These are phyloP conservation scores for Drosophila navojoa DNA, from an alignment of 1,140 invertebrate species.

Conservation along the genomic window DNA sequence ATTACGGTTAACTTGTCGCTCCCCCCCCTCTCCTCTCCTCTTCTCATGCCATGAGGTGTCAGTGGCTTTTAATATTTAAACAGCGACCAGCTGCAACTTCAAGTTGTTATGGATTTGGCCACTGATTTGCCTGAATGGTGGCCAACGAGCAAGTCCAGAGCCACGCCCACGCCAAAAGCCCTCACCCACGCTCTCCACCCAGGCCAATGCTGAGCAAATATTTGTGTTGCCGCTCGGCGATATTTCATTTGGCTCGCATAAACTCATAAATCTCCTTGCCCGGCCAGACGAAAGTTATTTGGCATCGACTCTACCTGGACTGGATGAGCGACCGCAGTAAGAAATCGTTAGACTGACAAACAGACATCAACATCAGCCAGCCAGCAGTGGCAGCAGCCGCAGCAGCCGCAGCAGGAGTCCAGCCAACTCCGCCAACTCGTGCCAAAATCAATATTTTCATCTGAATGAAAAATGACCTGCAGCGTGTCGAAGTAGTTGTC, in stretches of 20 bases:
- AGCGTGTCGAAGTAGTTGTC: conserved; percentile 45
- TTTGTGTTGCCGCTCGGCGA: conserved; percentile 66
- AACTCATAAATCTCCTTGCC: conserved; percentile 68
- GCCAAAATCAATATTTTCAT: conserved; percentile 79
- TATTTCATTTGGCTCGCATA: conserved; percentile 71
- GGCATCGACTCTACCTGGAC: conserved; percentile 34
- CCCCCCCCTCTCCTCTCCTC: not conserved
- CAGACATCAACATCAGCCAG: conserved; percentile 72
- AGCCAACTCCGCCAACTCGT: conserved; percentile 3
- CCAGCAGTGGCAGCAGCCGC: conserved; percentile 29
- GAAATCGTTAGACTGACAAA: conserved; percentile 79
- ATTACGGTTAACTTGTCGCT: conserved; percentile 60
- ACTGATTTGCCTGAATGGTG: conserved; percentile 58
- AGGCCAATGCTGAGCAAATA: conserved; percentile 67
- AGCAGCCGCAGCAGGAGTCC: not conserved
- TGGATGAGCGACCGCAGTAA: conserved; percentile 62
- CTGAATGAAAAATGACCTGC: conserved; percentile 73
- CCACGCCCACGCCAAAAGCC: not conserved
- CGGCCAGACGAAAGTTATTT: conserved; percentile 23
- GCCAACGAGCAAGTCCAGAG: not conserved
- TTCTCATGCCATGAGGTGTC: conserved; percentile 20
- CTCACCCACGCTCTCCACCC: not conserved
- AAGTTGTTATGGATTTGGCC: conserved; percentile 27
- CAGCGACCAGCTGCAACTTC: conserved; percentile 33
- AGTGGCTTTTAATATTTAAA: conserved; percentile 67